phyloP scores from a whole-genome alignment of 2,113 vertebrate species.

The Burhinus bistriatus region DNA sequence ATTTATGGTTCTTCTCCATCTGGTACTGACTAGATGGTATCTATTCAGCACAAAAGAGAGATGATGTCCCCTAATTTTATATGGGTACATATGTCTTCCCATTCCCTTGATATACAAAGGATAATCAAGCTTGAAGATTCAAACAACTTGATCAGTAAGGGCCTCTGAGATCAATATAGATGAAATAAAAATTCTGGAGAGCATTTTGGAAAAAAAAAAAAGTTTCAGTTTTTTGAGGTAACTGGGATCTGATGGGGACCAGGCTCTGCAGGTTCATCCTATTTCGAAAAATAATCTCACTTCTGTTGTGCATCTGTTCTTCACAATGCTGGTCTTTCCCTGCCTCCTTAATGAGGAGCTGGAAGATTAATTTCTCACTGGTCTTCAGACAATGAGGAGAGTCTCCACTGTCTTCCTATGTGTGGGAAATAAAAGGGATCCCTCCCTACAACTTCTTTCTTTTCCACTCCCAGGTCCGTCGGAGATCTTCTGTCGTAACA shows the following conservation, averaged over 20 bases:
- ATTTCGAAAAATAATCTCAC: not conserved
- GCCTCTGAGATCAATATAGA: not conserved
- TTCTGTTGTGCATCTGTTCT: not conserved
- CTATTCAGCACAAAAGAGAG: not conserved
- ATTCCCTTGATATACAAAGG: not conserved
- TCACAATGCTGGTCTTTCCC: not conserved
- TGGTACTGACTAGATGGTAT: conserved; percentile 26
- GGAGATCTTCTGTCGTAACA: not conserved
- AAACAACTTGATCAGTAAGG: not conserved
- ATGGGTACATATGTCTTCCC: not conserved
- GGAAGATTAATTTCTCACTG: not conserved
- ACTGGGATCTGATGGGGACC: not conserved
- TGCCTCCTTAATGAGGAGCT: not conserved
- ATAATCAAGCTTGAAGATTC: not conserved
- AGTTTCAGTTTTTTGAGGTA: not conserved
- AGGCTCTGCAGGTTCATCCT: not conserved
- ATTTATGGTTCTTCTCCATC: conserved; percentile 37
- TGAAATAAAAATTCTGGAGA: not conserved
- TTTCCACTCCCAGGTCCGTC: not conserved
- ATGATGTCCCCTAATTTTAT: not conserved
- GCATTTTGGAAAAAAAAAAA: not conserved
- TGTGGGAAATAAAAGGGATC: not conserved
- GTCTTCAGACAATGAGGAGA: not conserved
- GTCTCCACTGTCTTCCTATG: not conserved
- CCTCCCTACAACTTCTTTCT: not conserved